Evolutionary conservation across 2,113 vertebrate species (phyloP).

Genomic region (Rhynchopsitta pachyrhyncha): DNA sequence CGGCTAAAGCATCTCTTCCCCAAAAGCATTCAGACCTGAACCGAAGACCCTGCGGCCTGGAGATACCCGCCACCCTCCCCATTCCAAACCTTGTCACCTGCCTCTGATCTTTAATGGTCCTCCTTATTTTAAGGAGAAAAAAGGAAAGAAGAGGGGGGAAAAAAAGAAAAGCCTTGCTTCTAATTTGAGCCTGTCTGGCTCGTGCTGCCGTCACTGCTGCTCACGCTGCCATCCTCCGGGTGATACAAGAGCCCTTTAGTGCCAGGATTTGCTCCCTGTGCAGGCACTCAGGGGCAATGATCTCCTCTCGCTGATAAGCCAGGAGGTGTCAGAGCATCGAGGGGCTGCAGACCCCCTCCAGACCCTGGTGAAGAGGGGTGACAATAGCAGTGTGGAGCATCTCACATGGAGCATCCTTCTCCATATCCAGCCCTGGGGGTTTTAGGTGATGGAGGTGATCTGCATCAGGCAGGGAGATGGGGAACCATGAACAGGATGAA

Average conservation of each 20-base stretch:
- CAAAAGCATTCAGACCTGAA: accelerated
- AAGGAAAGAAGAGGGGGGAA: too few relatives aligned
- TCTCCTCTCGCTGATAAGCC: background rate
- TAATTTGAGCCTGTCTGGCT: background rate
- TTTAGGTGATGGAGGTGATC: background rate
- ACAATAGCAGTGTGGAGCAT: accelerated
- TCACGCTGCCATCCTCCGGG: accelerated
- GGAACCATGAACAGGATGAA: background rate
- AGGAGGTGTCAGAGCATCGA: background rate
- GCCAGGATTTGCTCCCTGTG: background rate
- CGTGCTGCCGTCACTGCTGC: accelerated
- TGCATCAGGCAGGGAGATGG: background rate
- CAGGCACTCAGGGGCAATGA: accelerated
- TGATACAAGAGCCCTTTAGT: background rate
- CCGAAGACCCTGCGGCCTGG: background rate
- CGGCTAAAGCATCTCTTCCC: background rate
- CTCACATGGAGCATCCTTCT: background rate
- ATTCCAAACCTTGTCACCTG: background rate
- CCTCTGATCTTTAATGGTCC: background rate
- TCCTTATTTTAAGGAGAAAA: background rate
- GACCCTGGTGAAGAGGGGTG: background rate
- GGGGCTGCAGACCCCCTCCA: background rate
- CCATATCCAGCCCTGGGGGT: accelerated
- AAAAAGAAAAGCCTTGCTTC: background rate
- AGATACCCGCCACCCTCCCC: background rate